A percentile compares a stretch with the other conserved stretches of the same genome.
Conservation (phyloP, 2,113 vertebrate genomes). For the Cebus imitator region DNA sequence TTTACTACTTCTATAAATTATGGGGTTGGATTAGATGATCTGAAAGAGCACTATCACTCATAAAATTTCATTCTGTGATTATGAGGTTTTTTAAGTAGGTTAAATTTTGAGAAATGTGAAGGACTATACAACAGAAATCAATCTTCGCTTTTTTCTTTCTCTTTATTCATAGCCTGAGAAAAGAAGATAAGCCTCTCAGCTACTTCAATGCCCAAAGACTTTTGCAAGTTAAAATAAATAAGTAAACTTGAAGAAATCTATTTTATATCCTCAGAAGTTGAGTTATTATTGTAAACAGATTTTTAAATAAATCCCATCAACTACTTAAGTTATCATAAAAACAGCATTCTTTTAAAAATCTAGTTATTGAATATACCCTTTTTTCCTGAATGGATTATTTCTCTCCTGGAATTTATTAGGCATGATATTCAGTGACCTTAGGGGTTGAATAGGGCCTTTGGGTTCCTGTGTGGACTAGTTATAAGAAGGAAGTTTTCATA, state of each 20-base stretch:
- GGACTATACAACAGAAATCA: background rate
- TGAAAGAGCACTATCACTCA: background rate
- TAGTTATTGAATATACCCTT: background rate
- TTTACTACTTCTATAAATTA: background rate
- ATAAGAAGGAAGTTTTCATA: background rate
- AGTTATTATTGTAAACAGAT: background rate
- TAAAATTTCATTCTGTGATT: background rate
- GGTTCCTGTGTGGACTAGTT: background rate
- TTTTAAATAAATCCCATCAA: constrained; percentile 8
- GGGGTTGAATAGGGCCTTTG: background rate
- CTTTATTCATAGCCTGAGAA: background rate
- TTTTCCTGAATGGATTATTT: background rate
- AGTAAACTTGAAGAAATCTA: background rate
- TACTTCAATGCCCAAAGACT: background rate
- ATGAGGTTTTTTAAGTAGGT: background rate
- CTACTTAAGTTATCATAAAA: constrained; percentile 10
- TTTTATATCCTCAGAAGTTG: background rate
- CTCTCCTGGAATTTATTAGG: constrained; percentile 32
- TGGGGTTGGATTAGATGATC: background rate
- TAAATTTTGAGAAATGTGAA: background rate
- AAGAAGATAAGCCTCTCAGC: background rate
- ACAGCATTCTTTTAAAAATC: background rate
- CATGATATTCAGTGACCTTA: background rate
- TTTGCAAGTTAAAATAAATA: background rate
- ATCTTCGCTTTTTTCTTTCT: background rate